These are phyloP conservation scores for Acleris literana DNA, from an alignment of 2,888 invertebrate species.

Conservation along the genomic window DNA sequence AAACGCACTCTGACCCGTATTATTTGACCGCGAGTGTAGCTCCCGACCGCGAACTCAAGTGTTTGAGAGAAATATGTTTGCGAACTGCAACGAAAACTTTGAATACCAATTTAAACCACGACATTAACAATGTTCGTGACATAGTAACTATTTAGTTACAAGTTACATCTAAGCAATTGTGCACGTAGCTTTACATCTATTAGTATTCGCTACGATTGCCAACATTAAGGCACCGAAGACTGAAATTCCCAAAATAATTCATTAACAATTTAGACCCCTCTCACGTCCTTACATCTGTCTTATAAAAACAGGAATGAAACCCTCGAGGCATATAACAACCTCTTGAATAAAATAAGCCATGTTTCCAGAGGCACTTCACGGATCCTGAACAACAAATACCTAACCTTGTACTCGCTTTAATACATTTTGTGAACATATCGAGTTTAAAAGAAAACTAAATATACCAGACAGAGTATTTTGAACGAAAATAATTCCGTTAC, in stretches of 20 bases:
- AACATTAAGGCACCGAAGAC: conserved; percentile 1
- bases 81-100: conserved; percentile 1
- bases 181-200: too few relatives aligned
- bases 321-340: conserved; percentile 47
- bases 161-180: not conserved
- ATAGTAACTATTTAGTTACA: not conserved
- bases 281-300: conserved; percentile 51
- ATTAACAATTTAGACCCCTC: conserved; percentile 44
- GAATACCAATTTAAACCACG: not conserved
- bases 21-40: too few relatives aligned
- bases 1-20: too few relatives aligned
- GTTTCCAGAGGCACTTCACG: conserved; percentile 17
- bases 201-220: not conserved
- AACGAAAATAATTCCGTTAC: conserved; percentile 13
- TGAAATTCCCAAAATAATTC: conserved; percentile 13
- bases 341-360: conserved; percentile 53
- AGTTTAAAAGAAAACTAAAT: conserved; percentile 19
- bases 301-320: conserved; percentile 52
- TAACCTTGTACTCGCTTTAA: conserved; percentile 6
- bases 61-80: not conserved
- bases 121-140: not conserved
- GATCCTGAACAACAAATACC: conserved; percentile 11
- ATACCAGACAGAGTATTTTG: conserved; percentile 8
- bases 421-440: not conserved
- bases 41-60: not conserved